phyloP scores from a whole-genome alignment of 2,888 invertebrate genomes.

The Apamea monoglypha region DNA sequence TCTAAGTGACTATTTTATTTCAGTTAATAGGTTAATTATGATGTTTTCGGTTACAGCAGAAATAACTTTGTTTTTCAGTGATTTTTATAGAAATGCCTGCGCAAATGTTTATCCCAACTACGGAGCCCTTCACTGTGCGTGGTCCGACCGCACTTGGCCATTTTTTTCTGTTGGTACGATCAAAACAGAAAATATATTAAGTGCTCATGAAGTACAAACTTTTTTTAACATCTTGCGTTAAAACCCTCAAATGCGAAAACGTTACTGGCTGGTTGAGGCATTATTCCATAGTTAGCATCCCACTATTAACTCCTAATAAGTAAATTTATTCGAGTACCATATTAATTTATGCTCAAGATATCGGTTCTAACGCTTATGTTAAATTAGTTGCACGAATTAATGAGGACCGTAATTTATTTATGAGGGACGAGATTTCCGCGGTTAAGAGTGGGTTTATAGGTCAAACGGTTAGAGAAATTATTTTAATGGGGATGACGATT shows the following conservation, averaged over 20 bases:
- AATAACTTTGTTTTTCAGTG: too few relatives aligned
- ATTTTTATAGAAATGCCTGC: too few relatives aligned
- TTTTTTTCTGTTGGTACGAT: too few relatives aligned
- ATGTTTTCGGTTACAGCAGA: too few relatives aligned
- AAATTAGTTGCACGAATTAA: conserved; percentile 25
- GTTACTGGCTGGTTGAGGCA: too few relatives aligned
- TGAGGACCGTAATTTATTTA: conserved; percentile 20
- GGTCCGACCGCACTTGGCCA: too few relatives aligned
- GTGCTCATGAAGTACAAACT: background rate
- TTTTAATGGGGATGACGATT: background rate
- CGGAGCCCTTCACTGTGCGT: too few relatives aligned
- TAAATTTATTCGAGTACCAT: conserved; percentile 1
- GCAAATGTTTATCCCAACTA: too few relatives aligned
- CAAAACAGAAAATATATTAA: background rate
- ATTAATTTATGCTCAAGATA: conserved; percentile 11
- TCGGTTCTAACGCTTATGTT: background rate
- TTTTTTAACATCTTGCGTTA: background rate
- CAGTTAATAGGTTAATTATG: too few relatives aligned
- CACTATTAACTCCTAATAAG: background rate
- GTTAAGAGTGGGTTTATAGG: background rate
- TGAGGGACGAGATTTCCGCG: background rate
- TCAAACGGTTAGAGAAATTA: background rate
- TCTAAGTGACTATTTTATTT: too few relatives aligned
- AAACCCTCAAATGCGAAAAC: background rate
- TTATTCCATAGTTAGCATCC: background rate